Evolutionary conservation across 1,140 invertebrate species (phyloP).

Genomic region (Tachypleus tridentatus): DNA sequence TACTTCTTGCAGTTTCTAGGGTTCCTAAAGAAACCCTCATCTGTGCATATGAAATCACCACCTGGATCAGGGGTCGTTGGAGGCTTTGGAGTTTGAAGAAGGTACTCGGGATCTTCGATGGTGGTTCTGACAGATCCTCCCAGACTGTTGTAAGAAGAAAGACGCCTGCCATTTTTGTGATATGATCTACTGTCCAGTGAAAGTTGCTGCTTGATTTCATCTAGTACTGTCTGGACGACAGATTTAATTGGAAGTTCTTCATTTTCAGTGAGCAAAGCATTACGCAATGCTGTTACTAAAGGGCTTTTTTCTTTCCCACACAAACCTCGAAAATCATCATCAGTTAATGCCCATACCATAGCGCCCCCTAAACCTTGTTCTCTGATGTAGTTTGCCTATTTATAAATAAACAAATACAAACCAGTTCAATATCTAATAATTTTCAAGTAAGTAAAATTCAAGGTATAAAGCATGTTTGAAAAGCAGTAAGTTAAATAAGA

Average conservation of each 20-base stretch:
- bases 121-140: no score
- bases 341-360: conserved; percentile 92
- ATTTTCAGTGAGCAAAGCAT: conserved; percentile 1
- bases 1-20: conserved; percentile 88
- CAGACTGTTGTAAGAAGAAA: no score
- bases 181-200: no score
- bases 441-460: no score
- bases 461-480: no score
- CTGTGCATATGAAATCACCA: conserved; percentile 79
- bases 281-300: conserved; percentile 18
- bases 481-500: not conserved
- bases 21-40: conserved; percentile 87
- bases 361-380: conserved; percentile 73
- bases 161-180: no score
- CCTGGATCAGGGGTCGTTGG: conserved; percentile 81
- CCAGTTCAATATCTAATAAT: no score
- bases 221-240: no score
- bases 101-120: not conserved
- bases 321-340: conserved; percentile 63
- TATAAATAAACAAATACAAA: no score
- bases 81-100: conserved; percentile 59
- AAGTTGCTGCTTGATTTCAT: no score
- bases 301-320: conserved; percentile 24
- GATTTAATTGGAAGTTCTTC: conserved; percentile 1
- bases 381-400: conserved; percentile 66